Evolutionary conservation across 2,797 vertebrate genomes (phyloP), one percentile per base, ranked within the genome.

Genomic region (Enteromius afrohamiltoni): DNA sequence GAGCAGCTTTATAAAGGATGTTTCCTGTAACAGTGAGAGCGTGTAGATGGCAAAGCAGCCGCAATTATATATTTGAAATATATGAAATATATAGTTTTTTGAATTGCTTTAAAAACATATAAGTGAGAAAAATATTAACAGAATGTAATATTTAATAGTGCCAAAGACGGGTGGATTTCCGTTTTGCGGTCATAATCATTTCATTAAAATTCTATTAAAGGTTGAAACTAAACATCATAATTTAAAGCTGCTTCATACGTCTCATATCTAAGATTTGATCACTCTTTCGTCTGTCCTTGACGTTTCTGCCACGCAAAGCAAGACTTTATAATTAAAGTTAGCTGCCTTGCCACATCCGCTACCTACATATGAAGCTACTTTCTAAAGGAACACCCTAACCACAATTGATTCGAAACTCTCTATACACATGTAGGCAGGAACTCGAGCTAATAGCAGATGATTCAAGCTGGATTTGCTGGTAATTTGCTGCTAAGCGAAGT

Each of bases 1-100:
- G 88, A 90, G 88, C 64, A 86, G 88, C 83, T 91, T 87, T 89
- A 91, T 87, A 90, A 90, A 89, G 88, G 83, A 88, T 87, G 85
- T 89, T 91, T 85, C 77, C 80, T 85, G 58, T 87, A 88, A 88
- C 84, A 88, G 87, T 89, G 78, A 85, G 89, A 85, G 79, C 42
- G 89, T 79, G 88, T 90, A 88, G 85, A 87, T 76, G 62, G 82
- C 55, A 86, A 90, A 83, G 87, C 86, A 69, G n/a, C 10, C 13
- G 60, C 8, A 85, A 88, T 89, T 85, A 2, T n/a, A 5, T 5
- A 6, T 14, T 6, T n/a, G 10, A 11, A 58, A 58, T 23, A 9
- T n/a, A 21, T n/a, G 6, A 37, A 37, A 37, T 37, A 37, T 6
- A 37, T 8, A 1, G 6, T 21, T n/a, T 2, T 62, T 14, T 10